Evolutionary conservation across 2,113 vertebrate species (phyloP).

Genomic region (Columba livia): DNA sequence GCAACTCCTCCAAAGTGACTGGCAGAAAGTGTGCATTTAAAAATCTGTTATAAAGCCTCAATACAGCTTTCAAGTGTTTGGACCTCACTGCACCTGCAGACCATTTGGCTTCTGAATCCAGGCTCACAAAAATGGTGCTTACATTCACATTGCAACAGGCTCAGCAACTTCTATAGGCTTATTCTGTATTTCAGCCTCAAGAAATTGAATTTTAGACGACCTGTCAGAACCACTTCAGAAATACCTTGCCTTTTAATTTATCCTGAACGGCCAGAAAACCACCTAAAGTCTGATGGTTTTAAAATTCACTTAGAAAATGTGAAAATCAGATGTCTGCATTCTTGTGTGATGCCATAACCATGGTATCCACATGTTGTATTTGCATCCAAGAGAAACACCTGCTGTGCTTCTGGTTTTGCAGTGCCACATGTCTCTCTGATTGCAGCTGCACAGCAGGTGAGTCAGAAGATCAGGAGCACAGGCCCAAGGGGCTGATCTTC

Average conservation of each 20-base stretch:
- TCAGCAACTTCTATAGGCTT: not conserved
- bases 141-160: not conserved
- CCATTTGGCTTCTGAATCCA: not conserved
- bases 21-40: accelerated
- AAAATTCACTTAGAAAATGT: accelerated
- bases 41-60: not conserved
- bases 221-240: not conserved
- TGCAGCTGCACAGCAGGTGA: not conserved
- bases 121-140: not conserved
- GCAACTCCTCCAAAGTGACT: not conserved
- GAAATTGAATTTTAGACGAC: not conserved
- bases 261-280: not conserved
- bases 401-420: not conserved
- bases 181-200: not conserved
- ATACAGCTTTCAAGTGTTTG: too few relatives aligned
- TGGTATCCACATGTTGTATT: not conserved
- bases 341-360: accelerated
- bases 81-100: not conserved
- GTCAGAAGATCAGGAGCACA: not conserved
- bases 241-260: not conserved
- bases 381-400: not conserved
- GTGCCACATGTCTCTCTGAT: not conserved
- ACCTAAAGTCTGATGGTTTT: not conserved
- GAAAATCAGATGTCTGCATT: not conserved
- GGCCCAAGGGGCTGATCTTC: not conserved